Evolutionary conservation across 2,888 invertebrate genomes (phyloP), one percentile per base, ranked within the genome.

Genomic region (Cephus pulcher): DNA sequence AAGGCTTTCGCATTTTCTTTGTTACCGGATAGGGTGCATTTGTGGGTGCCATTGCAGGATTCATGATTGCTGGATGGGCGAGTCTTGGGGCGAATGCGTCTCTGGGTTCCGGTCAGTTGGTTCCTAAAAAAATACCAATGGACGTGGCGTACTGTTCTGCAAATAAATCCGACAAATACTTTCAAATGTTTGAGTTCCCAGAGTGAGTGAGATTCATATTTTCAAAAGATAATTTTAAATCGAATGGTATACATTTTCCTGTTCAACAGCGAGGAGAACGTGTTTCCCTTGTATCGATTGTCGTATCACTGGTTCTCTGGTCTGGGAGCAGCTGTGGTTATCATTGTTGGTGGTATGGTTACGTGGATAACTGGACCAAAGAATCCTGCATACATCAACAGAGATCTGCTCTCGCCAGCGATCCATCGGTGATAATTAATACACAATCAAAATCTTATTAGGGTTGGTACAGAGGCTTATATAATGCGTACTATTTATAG

Each of bases 281-380:
- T 95, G 74, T 96, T 96, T 89, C 95, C 96, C 0, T 89, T 96
- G 23, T 97, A 96, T 92, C 94, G 96, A 12, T 87, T 97, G 73
- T 96, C 96, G 0, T 97, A 96, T 90, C 95, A 96, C 89, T 97
- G 96, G 96, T 95, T 96, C 79, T 95, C 96, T 69, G 95, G 96
- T 0, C 92, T 96, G 76, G 97, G 96, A 0, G 93, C 95, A 0
- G 75, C 93, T 0, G 93, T 95, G 0, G 96, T 96, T 0, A 87
- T 97, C 33, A 78, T 94, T 0, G 95, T 96, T 0, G 97, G 97
- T 0, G 92, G 94, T 3, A 85, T 95, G 30, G 94, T 95, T 40
- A 95, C 95, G 80, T 93, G 94, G 84, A 81, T 94, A 30, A 93
- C 94, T 0, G 94, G 94, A 56, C 92, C 93, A 69, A 92, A 91